A percentile compares a stretch with the other conserved stretches of the same genome.
phyloP scores from a whole-genome alignment of 35 echinoderm and acorn worm species.

The Eucidaris tribuloides region DNA sequence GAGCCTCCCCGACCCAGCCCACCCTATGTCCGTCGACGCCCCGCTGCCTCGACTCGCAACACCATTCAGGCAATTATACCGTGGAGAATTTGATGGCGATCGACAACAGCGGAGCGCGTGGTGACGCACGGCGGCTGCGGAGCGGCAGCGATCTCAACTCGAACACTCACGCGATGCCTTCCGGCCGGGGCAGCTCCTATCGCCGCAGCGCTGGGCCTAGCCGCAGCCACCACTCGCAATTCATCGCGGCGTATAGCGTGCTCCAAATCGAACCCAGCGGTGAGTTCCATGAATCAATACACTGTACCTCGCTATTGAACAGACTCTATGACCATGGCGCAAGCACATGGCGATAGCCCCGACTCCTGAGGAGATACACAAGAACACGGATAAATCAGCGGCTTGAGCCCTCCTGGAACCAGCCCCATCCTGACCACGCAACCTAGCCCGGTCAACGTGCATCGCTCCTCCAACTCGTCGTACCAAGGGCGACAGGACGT shows the following conservation, averaged over 20 bases:
- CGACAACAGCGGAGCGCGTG: conserved; percentile 31
- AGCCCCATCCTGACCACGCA: conserved; percentile 62
- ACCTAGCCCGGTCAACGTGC: conserved; percentile 60
- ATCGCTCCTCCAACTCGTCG: conserved; percentile 66
- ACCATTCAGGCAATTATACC: conserved; percentile 52
- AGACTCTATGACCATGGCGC: conserved; percentile 57
- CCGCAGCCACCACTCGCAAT: conserved; percentile 54
- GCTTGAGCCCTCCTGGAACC: conserved; percentile 81
- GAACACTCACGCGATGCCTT: conserved; percentile 45
- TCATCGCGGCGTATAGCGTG: conserved; percentile 42
- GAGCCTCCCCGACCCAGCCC: conserved; percentile 31
- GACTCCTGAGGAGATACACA: conserved; percentile 95
- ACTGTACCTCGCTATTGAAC: conserved; percentile 47
- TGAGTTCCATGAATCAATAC: conserved; percentile 63
- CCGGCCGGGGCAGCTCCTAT: conserved; percentile 62
- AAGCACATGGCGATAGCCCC: conserved; percentile 98
- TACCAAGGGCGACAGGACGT: conserved; percentile 44
- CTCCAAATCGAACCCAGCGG: conserved; percentile 51
- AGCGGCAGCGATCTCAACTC: conserved; percentile 57
- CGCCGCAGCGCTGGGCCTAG: conserved; percentile 83
- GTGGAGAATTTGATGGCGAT: conserved; percentile 91
- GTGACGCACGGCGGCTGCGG: conserved; percentile 39
- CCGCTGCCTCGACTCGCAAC: conserved; percentile 12
- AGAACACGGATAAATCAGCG: conserved; percentile 51
- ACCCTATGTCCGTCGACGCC: neutral